A percentile compares a stretch with the other conserved stretches of the same genome.
Conservation (phyloP, 2,113 vertebrate species). For the Megaceryle torquata region DNA sequence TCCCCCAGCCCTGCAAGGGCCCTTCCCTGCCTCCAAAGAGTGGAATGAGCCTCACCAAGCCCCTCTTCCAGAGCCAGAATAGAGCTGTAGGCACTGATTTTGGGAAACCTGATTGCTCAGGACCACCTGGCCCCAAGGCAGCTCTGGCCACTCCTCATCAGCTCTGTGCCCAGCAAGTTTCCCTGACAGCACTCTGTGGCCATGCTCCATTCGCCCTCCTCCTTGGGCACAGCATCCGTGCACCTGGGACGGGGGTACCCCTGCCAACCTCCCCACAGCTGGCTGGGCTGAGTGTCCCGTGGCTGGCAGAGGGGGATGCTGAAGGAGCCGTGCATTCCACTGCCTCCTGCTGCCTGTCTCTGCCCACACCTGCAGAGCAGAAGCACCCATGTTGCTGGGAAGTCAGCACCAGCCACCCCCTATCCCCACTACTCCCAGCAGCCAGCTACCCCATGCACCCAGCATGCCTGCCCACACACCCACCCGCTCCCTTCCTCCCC, state of each 20-base stretch:
- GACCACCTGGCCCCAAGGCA: accelerated
- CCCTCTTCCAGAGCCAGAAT: neutral
- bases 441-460: neutral
- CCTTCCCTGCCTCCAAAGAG: neutral
- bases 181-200: accelerated
- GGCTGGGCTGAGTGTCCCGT: accelerated
- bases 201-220: accelerated
- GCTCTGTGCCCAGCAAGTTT: accelerated
- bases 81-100: neutral
- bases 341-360: neutral
- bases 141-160: neutral
- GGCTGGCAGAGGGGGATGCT: neutral
- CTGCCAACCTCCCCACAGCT: neutral
- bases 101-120: neutral
- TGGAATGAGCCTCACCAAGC: accelerated
- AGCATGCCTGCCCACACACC: accelerated
- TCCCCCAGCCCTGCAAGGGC: neutral
- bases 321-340: accelerated
- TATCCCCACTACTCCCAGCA: accelerated
- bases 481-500: neutral
- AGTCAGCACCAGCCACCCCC: neutral
- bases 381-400: accelerated
- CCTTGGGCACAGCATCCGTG: accelerated
- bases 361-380: neutral
- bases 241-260: neutral